Conservation (phyloP, 2,113 vertebrate species). For the Apus apus region DNA sequence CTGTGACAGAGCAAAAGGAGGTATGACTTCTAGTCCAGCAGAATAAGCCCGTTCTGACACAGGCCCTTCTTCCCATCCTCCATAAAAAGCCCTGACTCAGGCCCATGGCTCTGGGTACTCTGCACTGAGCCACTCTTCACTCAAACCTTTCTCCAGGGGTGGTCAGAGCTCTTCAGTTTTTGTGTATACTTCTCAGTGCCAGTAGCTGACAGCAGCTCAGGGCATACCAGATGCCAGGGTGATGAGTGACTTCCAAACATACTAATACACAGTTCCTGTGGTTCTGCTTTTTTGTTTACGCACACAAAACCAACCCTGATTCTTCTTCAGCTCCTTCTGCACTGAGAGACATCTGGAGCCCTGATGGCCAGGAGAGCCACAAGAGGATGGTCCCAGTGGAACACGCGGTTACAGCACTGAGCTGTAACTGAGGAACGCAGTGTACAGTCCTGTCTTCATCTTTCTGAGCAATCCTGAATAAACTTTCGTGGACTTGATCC, state of each 20-base stretch:
- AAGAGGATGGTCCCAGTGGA: accelerated
- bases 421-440: not conserved
- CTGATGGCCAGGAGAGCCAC: not conserved
- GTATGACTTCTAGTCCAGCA: not conserved
- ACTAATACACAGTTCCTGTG: not conserved
- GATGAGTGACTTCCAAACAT: not conserved
- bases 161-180: not conserved
- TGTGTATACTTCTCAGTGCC: not conserved
- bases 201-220: not conserved
- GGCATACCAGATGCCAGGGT: not conserved
- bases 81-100: not conserved
- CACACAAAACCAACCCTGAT: not conserved
- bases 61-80: not conserved
- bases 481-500: not conserved
- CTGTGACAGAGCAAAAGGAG: not conserved
- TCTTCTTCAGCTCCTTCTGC: not conserved
- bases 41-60: not conserved
- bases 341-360: not conserved
- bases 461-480: not conserved
- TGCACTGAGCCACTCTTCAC: not conserved
- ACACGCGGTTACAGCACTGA: accelerated
- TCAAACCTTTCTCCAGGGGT: not conserved
- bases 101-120: not conserved
- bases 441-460: not conserved
- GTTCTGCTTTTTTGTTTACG: not conserved